Base-by-base conservation (phyloP, 2,888 invertebrate species). In the Idaea aversata region DNA sequence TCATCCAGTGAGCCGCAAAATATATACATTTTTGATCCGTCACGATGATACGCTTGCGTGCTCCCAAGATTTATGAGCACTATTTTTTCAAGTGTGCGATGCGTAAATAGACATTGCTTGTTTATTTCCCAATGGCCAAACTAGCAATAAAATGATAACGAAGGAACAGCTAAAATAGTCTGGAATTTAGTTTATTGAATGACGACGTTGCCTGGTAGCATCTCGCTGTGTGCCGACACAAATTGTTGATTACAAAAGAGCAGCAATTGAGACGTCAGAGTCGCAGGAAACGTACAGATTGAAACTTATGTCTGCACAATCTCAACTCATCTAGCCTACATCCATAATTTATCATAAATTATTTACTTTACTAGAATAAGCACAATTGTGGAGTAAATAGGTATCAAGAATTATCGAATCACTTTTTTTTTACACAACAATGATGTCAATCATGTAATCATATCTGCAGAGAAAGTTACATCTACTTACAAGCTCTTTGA, bases 221-320 rank as follows among this genome's bases (percentile, higher is more conserved):
- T 82, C 81, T 82, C 82, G 81, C 77, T 76, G 84, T 85, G 83
- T 86, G 85, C 83, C 85, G 86, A 85, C 86, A 88, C 89, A 90
- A 88, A 90, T 90, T 87, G 90, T 85, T 88, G 89, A 90, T 91
- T 90, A 91, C 90, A 91, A 91, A 92, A 91, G 92, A 91, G 90
- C 88, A 88, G 84, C 91, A 90, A 91, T 91, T 91, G 91, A 91
- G 88, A 87, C 85, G 89, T 90, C 87, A 87, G 83, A 80, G 80
- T 70, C 84, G 85, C 90, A 91, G 91, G 91, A 91, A 90, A 81
- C 78, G 80, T 72, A 75, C 84, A 85, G 85, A 91, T 92, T 91
- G 90, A 88, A 88, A 91, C 87, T 90, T 89, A 90, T 90, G 87
- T 87, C 84, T 87, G 83, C 70, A 75, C 80, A 77, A 79, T 80